Evolutionary conservation across 92 coral and sea anemone species (phyloP).

Genomic region (Umimayanthus kanabou): DNA sequence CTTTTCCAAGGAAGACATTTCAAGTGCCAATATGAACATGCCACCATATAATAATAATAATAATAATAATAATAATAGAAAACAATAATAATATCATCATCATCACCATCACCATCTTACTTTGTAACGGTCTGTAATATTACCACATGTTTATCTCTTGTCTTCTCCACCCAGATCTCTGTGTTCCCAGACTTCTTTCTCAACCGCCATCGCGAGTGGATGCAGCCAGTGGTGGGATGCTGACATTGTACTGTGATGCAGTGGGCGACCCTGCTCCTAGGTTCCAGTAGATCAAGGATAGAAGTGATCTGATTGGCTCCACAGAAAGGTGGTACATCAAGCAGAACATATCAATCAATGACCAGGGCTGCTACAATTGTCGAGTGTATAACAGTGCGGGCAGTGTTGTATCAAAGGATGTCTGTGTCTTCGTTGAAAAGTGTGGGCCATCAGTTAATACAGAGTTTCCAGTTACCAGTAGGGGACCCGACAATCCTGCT

Average conservation of each 20-base stretch:
- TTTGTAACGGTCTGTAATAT: too few species aligned
- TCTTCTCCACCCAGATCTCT: neutral
- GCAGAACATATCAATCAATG: conserved; percentile 61
- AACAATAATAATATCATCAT: too few species aligned
- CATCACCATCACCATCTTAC: too few species aligned
- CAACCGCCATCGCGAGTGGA: conserved; percentile 63
- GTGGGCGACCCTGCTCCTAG: conserved; percentile 86
- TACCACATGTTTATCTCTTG: neutral
- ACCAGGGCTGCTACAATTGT: conserved; percentile 78
- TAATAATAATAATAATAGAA: too few species aligned
- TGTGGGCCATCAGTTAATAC: neutral
- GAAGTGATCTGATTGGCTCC: conserved; percentile 63
- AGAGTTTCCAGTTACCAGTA: neutral
- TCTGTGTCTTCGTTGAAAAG: conserved; percentile 44
- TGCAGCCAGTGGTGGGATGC: conserved; percentile 55
- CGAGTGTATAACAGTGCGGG: conserved; percentile 74
- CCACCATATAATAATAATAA: too few species aligned
- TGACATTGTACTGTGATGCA: conserved; percentile 82
- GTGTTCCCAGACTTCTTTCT: conserved; percentile 58
- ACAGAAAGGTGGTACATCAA: conserved; percentile 62
- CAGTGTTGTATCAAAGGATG: conserved; percentile 50
- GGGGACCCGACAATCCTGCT: neutral
- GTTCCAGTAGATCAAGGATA: conserved; percentile 87
- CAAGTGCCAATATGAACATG: too few species aligned
- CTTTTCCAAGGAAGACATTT: too few species aligned